These are phyloP conservation scores for Drosophila lini DNA, from an alignment of 1,140 invertebrate species.

Conservation along the genomic window DNA sequence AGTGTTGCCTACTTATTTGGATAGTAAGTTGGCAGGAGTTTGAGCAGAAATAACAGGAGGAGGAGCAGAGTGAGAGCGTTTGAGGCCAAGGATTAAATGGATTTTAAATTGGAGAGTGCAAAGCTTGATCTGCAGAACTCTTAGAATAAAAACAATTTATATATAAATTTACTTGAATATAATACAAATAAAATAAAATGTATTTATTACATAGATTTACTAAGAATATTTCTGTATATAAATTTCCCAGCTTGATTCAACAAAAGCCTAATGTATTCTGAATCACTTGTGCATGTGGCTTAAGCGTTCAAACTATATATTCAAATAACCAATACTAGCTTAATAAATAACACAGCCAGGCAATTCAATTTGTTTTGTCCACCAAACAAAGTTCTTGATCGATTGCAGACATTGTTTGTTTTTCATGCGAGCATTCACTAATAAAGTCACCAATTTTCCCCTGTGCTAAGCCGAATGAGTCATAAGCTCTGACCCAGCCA, in stretches of 20 bases:
- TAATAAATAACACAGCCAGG: slow-evolving; percentile 18
- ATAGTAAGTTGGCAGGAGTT: background rate
- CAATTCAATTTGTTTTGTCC: slow-evolving; percentile 23
- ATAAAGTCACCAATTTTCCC: slow-evolving; percentile 44
- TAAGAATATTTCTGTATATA: too few species aligned
- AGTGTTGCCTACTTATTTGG: slow-evolving; percentile 36
- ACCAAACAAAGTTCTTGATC: slow-evolving; percentile 25
- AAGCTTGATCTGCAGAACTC: background rate
- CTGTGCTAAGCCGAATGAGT: slow-evolving; percentile 34
- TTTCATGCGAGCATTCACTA: slow-evolving; percentile 25
- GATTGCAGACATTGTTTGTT: slow-evolving; percentile 27
- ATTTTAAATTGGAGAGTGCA: slow-evolving; percentile 6
- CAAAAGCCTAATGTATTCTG: background rate
- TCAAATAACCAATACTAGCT: slow-evolving; percentile 26
- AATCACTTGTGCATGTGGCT: background rate
- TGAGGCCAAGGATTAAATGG: background rate
- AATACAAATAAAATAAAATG: background rate
- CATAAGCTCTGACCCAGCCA: slow-evolving; percentile 24
- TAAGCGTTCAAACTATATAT: background rate
- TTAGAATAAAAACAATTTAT: background rate
- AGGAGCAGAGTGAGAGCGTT: background rate
- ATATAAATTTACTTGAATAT: too few species aligned
- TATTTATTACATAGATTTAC: background rate
- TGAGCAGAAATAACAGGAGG: background rate
- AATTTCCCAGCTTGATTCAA: background rate